Base-by-base conservation (phyloP, 2,888 invertebrate species). In the Trachelus tabidus region DNA sequence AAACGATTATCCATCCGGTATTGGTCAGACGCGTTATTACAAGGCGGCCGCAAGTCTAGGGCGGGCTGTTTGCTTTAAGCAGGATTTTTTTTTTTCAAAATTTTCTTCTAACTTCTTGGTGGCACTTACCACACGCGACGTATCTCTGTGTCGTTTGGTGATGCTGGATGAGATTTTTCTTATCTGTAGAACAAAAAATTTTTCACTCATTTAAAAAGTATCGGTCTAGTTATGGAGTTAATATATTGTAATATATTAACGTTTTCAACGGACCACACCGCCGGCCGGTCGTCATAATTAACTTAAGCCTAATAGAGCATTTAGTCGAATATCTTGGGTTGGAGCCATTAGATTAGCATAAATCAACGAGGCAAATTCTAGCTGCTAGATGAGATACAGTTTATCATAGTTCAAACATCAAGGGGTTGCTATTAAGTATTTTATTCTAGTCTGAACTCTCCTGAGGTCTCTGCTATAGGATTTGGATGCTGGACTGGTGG, bases 221-320 rank as follows among this genome's bases (percentile, higher is more conserved):
- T 56, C 71, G 77, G 79, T 81, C 78, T 83, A 82, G 80, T 82
- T 83, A 82, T 79, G 81, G 74, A 31, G 31, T 79, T 85, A 85
- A 85, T 85, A 84, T 84, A 83, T 83, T 80, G 80, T 83, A 82
- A 83, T 82, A 80, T 85, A 81, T 83, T 85, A 83, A 83, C 83
- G 83, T 69, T 69, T 40, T 37, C 75, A 71, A 34, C 68, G 76
- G 78, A 78, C 78, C 78, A 78, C 78, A 78, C 78, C 78, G 78
- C 37, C 30, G 37, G 34, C 12, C 31, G 75, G 78, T 77, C 80
- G 83, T 85, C 87, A 84, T 87, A 88, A 88, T 88, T 88, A 88
- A 87, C 87, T 88, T 87, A 87, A 84, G 82, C 84, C 85, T 88
- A 88, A 88, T 88, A 88, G 88, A 88, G 88, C 88, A 83, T 87